Base-by-base conservation (phyloP, 1,140 invertebrate species). In the Drosophila mauritiana region DNA sequence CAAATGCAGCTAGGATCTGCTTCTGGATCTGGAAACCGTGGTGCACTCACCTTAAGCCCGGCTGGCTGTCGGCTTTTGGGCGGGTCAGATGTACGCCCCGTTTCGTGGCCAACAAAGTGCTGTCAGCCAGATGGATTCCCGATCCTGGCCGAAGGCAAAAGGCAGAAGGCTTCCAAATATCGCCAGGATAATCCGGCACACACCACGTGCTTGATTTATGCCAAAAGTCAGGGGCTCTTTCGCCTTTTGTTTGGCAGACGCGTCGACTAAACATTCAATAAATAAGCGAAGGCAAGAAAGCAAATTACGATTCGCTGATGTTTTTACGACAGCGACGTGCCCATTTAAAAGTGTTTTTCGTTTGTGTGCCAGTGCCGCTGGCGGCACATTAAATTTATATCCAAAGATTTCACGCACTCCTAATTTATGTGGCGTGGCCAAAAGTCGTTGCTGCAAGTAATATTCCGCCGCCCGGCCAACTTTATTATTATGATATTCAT, bases 341-440 rank as follows among this genome's bases (percentile, higher is more conserved):
- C 70, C 79, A 73, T 88, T 88, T 88, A 88, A 86, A 88, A 83
- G 69, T 78, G 75, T 77, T 88, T 86, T 86, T 85, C 67, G 73
- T 82, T 82, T 81, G 77, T 81, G 75, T 64, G 52, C 56, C 62
- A 58, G 13, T 67, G 65, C 55, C 57, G 59, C 65, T 68, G 68
- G 56, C 82, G 81, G 82, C 78, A 82, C 78, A 88, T 86, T 88
- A 88, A 79, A 86, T 86, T 88, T 88, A 86, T 88, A 79, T 73
- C 57, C 70, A 73, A 77, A 77, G 69, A 82, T 69, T 89, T 86
- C 79, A 86, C 69, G 78, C 83, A 75, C 82, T 82, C 59, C 70
- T 88, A 88, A 86, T 88, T 86, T 88, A 88, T 86, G 83, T 81
- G 46, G 65, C 83, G 20, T 65, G 58, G 58, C 61, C 52, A 67